Base-by-base conservation (phyloP, 1,140 invertebrate species). In the Ladona fulva region DNA sequence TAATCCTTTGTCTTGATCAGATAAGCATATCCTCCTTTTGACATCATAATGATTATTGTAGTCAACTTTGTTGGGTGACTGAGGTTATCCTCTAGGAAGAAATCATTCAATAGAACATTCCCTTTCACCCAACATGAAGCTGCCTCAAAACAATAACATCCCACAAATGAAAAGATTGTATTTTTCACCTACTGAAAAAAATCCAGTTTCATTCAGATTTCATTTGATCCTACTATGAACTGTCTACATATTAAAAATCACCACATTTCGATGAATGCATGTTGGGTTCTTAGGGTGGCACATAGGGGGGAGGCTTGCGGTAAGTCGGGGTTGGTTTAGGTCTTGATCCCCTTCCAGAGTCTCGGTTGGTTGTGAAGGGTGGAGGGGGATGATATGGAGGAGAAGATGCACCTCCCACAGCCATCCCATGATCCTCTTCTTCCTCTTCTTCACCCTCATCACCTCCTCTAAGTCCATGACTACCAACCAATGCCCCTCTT, bases 241-340 rank as follows among this genome's bases (percentile, higher is more conserved):
- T 66, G 16, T 12, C 52, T 66, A 19, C 10, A 19, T 66, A 6
- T 66, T 66, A 37, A 37, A 37, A 37, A 37, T 37, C 29, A 37
- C 29, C 29, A 37, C 29, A 66, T 66, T 66, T 22, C 14, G 52
- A 66, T 16, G 52, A 66, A 66, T 22, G 1, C 3, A 66, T 1
- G 14, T 3, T 5, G 16, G 14, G 5, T 5, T 19, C 52, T 95
- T 96, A 96, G 87, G 94, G 94, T 77, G 94, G 94, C 79, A 96
- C 94, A 84, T 97, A 97, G 22, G 94, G 94, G 78, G 95, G 94
- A 59, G 95, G 94, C 86, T 94, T 95, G 82, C 94, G 90, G 87
- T 95, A 96, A 76, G 92, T 93, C 37, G 94, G 93, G 25, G 93
- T 94, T 37, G 93, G 92, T 82, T 93, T 93, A 44, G 92, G 92